Evolutionary conservation across 2,888 invertebrate genomes (phyloP).

Genomic region (Zygothrica quintamaculata): DNA sequence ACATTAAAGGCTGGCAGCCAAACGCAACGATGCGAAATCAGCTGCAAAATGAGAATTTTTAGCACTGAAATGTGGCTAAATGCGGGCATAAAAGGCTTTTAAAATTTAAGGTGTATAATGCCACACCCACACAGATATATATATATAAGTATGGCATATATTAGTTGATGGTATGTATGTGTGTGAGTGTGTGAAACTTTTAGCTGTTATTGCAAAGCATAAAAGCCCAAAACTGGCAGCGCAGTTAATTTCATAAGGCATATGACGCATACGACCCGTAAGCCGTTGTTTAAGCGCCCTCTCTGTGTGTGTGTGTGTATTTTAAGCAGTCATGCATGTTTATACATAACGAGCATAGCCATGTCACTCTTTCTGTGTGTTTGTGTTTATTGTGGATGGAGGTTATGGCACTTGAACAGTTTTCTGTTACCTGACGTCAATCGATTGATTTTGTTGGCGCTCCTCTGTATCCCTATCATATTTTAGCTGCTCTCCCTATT

Average conservation of each 20-base stretch:
- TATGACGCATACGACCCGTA: slow-evolving; percentile 45
- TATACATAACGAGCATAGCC: slow-evolving; percentile 54
- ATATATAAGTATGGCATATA: no score
- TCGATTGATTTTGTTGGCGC: slow-evolving; percentile 64
- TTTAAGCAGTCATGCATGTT: slow-evolving; percentile 54
- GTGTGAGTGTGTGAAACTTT: slow-evolving; percentile 19
- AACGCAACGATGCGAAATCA: slow-evolving; percentile 55
- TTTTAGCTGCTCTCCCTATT: neutral
- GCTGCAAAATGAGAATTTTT: slow-evolving; percentile 40
- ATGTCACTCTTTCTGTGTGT: neutral
- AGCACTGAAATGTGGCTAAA: slow-evolving; percentile 29
- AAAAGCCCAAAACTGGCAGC: slow-evolving; percentile 34
- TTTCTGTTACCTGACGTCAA: slow-evolving; percentile 71
- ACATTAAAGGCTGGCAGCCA: slow-evolving; percentile 56
- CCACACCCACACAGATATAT: slow-evolving; percentile 29
- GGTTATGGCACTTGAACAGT: slow-evolving; percentile 40
- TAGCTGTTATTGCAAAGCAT: slow-evolving; percentile 18
- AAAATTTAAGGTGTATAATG: slow-evolving; percentile 10
- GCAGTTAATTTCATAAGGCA: slow-evolving; percentile 52
- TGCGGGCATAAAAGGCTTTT: slow-evolving; percentile 17
- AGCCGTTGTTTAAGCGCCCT: slow-evolving; percentile 22
- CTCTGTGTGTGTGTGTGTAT: slow-evolving; percentile 19
- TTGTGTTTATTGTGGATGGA: slow-evolving; percentile 6
- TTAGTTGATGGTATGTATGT: slow-evolving; percentile 25
- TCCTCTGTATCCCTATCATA: neutral